A percentile compares a stretch with the other conserved stretches of the same genome.
Conservation (phyloP, 2,797 vertebrate species). For the Diplodus puntazzo region DNA sequence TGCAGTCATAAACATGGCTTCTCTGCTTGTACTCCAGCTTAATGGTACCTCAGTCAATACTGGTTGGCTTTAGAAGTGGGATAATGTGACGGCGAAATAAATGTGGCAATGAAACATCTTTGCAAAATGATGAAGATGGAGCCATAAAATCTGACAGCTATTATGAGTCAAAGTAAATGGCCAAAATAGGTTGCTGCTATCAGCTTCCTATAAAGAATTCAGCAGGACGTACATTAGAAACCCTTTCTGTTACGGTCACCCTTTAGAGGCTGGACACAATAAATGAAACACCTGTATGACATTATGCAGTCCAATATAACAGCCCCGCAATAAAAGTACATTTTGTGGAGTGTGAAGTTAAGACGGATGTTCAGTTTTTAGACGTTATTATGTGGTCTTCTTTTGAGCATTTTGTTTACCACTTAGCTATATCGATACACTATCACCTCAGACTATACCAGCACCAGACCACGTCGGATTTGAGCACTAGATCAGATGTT, state of each 20-base stretch:
- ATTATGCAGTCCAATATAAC: conserved; percentile 48
- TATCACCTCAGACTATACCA: not conserved
- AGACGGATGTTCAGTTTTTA: conserved; percentile 1
- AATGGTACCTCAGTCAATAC: conserved; percentile 74
- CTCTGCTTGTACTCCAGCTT: conserved; percentile 63
- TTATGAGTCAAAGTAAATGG: conserved; percentile 74
- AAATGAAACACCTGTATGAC: conserved; percentile 55
- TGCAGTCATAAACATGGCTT: conserved; percentile 68
- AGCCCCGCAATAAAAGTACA: conserved; percentile 21
- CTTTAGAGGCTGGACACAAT: conserved; percentile 39
- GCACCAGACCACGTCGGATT: not conserved
- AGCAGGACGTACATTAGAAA: conserved; percentile 47
- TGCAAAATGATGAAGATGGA: conserved; percentile 77
- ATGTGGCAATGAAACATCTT: conserved; percentile 77
- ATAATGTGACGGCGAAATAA: conserved; percentile 75
- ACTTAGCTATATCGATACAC: not conserved
- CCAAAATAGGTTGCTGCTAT: conserved; percentile 62
- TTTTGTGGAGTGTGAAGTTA: conserved; percentile 34
- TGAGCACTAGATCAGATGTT: not conserved
- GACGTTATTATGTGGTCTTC: not conserved
- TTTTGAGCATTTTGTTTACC: not conserved
- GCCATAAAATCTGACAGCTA: conserved; percentile 72
- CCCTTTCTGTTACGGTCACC: conserved; percentile 59
- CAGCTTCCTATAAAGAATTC: conserved; percentile 61
- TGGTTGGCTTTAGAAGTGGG: conserved; percentile 60